phyloP scores from a whole-genome alignment of 1,140 invertebrate genomes.

The Papilio machaon region DNA sequence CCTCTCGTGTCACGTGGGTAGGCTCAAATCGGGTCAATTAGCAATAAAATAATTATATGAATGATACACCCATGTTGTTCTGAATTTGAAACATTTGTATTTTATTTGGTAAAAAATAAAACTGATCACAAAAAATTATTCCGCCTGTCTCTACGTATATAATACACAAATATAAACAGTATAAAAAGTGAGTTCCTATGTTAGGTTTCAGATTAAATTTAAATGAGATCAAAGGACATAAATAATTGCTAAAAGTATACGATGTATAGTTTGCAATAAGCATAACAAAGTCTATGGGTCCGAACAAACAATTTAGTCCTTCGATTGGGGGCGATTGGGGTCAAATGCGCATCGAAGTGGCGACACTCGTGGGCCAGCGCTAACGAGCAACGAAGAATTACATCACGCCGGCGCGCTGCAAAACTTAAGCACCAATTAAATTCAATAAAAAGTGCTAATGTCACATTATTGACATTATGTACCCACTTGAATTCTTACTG shows the following conservation, averaged over 20 bases:
- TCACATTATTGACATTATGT: conserved; percentile 41
- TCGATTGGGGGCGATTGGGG: conserved; percentile 80
- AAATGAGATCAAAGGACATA: background rate
- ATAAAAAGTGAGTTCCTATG: background rate
- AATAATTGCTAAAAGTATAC: background rate
- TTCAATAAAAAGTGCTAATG: conserved; percentile 63
- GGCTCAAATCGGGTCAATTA: conserved; percentile 53
- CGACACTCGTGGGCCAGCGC: conserved; percentile 60
- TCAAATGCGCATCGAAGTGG: conserved; percentile 76
- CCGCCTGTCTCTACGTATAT: too few species aligned
- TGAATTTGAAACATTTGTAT: background rate
- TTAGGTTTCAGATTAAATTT: background rate
- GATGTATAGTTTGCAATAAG: conserved; percentile 22
- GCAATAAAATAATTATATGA: conserved; percentile 43
- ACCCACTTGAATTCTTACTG: conserved; percentile 22
- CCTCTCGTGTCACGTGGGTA: conserved; percentile 43
- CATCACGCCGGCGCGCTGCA: conserved; percentile 65
- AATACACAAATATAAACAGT: too few species aligned
- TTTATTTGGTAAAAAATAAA: background rate
- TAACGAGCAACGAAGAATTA: conserved; percentile 61
- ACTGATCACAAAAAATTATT: background rate
- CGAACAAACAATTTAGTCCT: conserved; percentile 77
- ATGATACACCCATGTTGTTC: conserved; percentile 23
- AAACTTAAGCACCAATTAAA: conserved; percentile 71
- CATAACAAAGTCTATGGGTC: conserved; percentile 55